Evolutionary conservation across 2,113 vertebrate species (phyloP).

Genomic region (Sialia sialis): DNA sequence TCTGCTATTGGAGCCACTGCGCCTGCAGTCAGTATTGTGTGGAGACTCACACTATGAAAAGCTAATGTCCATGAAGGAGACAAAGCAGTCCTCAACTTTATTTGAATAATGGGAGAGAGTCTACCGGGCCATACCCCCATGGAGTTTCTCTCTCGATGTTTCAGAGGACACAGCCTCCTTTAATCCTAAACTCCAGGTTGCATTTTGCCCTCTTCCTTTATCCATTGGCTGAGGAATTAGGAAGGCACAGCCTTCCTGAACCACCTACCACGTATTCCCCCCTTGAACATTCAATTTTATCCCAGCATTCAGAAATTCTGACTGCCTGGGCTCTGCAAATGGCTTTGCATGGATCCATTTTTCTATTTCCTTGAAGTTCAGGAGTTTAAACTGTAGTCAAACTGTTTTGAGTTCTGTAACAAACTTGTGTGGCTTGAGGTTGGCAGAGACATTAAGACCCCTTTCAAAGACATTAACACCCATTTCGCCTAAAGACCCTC

Average conservation of each 20-base stretch:
- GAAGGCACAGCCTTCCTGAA: too few relatives aligned
- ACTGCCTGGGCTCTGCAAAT: not conserved
- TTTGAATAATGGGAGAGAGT: not conserved
- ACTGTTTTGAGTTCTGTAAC: not conserved
- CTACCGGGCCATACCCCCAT: rapidly evolving
- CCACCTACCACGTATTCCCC: rapidly evolving
- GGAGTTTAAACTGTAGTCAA: not conserved
- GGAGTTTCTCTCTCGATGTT: not conserved
- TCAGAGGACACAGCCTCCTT: not conserved
- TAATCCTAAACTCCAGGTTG: rapidly evolving
- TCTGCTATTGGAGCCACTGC: not conserved
- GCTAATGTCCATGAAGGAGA: not conserved
- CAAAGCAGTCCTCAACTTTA: not conserved
- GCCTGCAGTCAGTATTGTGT: not conserved
- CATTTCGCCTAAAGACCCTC: not conserved
- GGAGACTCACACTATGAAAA: not conserved
- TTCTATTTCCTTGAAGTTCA: not conserved
- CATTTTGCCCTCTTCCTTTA: not conserved
- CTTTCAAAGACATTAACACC: not conserved
- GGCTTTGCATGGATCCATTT: not conserved
- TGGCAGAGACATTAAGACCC: not conserved
- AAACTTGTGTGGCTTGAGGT: rapidly evolving
- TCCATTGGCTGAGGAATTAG: too few relatives aligned
- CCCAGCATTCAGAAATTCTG: not conserved
- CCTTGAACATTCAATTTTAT: not conserved